Evolutionary conservation across 2,797 vertebrate genomes (phyloP).

Genomic region (Coregonus sp.): DNA sequence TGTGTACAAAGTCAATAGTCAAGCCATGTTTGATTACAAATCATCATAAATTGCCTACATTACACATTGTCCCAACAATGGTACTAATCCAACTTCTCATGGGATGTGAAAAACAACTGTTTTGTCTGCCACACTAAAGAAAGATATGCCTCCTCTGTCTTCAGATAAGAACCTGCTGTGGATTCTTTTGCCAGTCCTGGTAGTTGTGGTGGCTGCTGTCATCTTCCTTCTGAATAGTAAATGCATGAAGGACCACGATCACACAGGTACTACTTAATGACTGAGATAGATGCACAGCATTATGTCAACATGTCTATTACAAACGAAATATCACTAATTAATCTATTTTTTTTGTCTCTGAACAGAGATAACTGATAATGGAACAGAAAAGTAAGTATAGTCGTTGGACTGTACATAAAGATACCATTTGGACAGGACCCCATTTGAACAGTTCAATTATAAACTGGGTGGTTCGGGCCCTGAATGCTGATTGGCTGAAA

Average conservation of each 20-base stretch:
- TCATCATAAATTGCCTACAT: not conserved
- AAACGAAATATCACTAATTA: not conserved
- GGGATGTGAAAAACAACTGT: not conserved
- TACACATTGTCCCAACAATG: not conserved
- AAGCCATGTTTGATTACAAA: not conserved
- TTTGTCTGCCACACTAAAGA: not conserved
- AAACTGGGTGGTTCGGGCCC: too few species aligned
- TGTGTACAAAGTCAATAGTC: too few species aligned
- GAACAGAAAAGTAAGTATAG: slow-evolving; percentile 73
- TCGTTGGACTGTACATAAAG: not conserved
- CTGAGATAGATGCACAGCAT: not conserved
- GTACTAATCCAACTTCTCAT: not conserved
- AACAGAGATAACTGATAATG: slow-evolving; percentile 67
- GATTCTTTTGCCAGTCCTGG: slow-evolving; percentile 54
- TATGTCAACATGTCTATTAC: not conserved
- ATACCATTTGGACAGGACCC: not conserved
- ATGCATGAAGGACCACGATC: slow-evolving; percentile 67
- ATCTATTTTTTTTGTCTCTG: slow-evolving; percentile 7
- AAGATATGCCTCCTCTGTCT: not conserved
- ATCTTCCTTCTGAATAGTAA: slow-evolving; percentile 57
- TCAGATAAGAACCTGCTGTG: slow-evolving; percentile 68
- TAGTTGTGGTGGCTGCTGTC: slow-evolving; percentile 13
- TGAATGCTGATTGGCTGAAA: too few species aligned
- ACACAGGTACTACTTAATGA: slow-evolving; percentile 60
- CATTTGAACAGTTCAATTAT: not conserved